These are phyloP conservation scores for Drosophila eugracilis DNA, from an alignment of 1,140 invertebrate species.

Conservation along the genomic window DNA sequence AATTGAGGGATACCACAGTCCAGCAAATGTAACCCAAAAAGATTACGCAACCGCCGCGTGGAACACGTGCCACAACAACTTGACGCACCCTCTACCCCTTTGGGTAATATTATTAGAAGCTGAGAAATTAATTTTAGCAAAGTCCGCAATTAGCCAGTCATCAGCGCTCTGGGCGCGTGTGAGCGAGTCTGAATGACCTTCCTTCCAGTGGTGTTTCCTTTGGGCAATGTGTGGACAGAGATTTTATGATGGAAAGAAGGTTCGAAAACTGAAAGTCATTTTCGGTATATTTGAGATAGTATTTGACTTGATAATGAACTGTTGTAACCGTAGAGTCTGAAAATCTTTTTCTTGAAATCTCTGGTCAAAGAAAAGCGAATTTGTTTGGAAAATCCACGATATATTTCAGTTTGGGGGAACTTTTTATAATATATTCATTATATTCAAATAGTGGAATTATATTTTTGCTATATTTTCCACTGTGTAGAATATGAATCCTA, in stretches of 20 bases:
- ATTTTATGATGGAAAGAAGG: neutral
- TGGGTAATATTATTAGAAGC: slow-evolving; percentile 73
- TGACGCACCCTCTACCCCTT: slow-evolving; percentile 8
- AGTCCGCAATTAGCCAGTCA: slow-evolving; percentile 73
- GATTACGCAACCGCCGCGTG: slow-evolving; percentile 61
- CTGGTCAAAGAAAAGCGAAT: no score
- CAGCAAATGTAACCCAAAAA: slow-evolving; percentile 20
- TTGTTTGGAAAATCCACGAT: no score
- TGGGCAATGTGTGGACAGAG: slow-evolving; percentile 1
- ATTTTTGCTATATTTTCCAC: neutral
- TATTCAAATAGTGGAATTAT: neutral
- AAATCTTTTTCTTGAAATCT: no score
- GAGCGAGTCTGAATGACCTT: neutral
- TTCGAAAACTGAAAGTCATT: neutral
- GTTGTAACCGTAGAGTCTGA: no score
- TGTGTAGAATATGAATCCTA: slow-evolving; percentile 12
- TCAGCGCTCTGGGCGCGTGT: slow-evolving; percentile 32
- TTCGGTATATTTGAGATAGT: no score
- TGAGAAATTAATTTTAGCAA: slow-evolving; percentile 78
- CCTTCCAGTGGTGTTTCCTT: slow-evolving; percentile 2
- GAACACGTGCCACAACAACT: slow-evolving; percentile 61
- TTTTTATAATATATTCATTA: neutral
- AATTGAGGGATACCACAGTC: neutral
- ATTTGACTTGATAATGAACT: no score
- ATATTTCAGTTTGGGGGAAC: no score